Conservation (phyloP, 2,888 invertebrate genomes). For the Dendrolimus pini region DNA sequence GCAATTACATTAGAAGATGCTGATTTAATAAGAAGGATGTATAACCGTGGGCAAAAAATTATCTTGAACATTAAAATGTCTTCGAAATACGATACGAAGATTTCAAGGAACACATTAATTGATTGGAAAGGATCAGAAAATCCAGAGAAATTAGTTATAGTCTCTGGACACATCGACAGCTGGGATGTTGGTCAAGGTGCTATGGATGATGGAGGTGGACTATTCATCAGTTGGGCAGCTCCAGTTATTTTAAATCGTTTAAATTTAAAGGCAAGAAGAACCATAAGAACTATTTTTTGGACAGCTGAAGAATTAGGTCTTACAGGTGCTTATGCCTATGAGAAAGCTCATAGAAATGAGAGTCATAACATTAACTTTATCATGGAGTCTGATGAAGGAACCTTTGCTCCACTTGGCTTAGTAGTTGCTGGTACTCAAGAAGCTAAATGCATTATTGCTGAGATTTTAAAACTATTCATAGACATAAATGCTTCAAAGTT, state of each 20-base stretch:
- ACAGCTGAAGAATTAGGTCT: slow-evolving; percentile 87
- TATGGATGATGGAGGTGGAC: slow-evolving; percentile 91
- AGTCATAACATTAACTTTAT: slow-evolving; percentile 81
- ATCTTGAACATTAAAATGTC: slow-evolving; percentile 79
- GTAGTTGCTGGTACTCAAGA: slow-evolving; percentile 78
- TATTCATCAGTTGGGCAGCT: slow-evolving; percentile 87
- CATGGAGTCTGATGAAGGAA: slow-evolving; percentile 90
- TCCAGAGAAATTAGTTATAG: slow-evolving; percentile 78
- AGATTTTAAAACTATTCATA: slow-evolving; percentile 80
- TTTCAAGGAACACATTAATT: slow-evolving; percentile 84
- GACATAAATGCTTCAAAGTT: slow-evolving; percentile 82
- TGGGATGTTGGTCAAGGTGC: slow-evolving; percentile 94
- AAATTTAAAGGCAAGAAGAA: slow-evolving; percentile 81
- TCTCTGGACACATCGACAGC: slow-evolving; percentile 90
- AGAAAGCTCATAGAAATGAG: slow-evolving; percentile 72
- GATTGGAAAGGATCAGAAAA: slow-evolving; percentile 78
- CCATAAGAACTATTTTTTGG: slow-evolving; percentile 86
- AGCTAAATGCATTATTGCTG: slow-evolving; percentile 81
- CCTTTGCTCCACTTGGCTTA: slow-evolving; percentile 84
- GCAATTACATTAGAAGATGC: slow-evolving; percentile 89
- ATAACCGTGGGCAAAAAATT: slow-evolving; percentile 68
- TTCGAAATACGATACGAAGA: slow-evolving; percentile 73
- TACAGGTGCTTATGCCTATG: slow-evolving; percentile 81
- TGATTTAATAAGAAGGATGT: slow-evolving; percentile 80
- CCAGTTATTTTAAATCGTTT: slow-evolving; percentile 80